A percentile compares a stretch with the other conserved stretches of the same genome.
Evolutionary conservation across 2,113 vertebrate genomes (phyloP).

Genomic region (Psittacara wagleri): DNA sequence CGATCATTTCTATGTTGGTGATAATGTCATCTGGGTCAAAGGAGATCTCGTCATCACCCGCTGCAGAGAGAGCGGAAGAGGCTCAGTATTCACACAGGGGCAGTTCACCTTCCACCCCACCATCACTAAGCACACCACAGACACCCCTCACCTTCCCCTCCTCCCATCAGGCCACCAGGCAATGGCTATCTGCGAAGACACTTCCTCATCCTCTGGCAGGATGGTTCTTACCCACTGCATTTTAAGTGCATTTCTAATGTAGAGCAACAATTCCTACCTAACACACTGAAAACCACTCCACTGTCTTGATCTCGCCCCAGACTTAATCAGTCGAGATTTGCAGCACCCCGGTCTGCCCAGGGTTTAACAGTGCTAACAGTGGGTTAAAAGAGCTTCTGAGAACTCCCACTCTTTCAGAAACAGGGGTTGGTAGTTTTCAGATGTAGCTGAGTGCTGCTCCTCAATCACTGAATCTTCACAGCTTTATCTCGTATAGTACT

Average conservation of each 20-base stretch:
- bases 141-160: neutral
- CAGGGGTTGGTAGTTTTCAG: rapidly evolving
- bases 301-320: neutral
- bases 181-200: rapidly evolving
- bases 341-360: neutral
- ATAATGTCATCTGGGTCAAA: slow-evolving; percentile 98
- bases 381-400: neutral
- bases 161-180: neutral
- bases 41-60: slow-evolving; percentile 95
- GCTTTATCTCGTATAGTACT: neutral
- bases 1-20: slow-evolving; percentile 99
- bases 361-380: neutral
- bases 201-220: neutral
- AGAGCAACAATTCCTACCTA: neutral
- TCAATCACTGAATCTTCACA: neutral
- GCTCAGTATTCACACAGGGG: neutral
- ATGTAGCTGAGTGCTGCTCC: neutral
- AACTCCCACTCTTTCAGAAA: neutral
- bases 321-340: neutral
- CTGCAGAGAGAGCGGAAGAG: slow-evolving; percentile 62
- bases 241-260: neutral
- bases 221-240: neutral
- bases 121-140: rapidly evolving
- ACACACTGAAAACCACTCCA: neutral
- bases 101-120: neutral